phyloP scores from a whole-genome alignment of 2,888 invertebrate species.

The Dendrolimus houi region DNA sequence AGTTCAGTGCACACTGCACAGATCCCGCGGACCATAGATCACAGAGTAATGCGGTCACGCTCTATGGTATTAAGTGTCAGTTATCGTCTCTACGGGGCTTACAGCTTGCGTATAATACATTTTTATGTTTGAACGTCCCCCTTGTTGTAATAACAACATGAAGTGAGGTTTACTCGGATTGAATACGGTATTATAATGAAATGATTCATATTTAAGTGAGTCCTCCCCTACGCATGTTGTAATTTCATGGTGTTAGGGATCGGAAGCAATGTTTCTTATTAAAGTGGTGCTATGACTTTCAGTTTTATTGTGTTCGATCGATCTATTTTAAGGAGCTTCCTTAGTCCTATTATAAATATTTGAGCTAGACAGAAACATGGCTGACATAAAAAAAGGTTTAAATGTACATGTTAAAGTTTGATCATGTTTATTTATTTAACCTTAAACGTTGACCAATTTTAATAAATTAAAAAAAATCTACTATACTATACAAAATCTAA shows the following conservation, averaged over 20 bases:
- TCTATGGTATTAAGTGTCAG: slow-evolving; percentile 74
- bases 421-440: no score
- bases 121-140: slow-evolving; percentile 63
- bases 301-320: slow-evolving; percentile 39
- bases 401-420: no score
- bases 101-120: slow-evolving; percentile 54
- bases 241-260: slow-evolving; percentile 67
- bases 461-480: no score
- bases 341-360: no score
- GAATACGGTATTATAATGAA: slow-evolving; percentile 76
- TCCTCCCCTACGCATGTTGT: slow-evolving; percentile 61
- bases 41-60: slow-evolving; percentile 74
- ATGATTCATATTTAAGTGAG: slow-evolving; percentile 77
- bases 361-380: no score
- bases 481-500: no score
- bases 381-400: no score
- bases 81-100: slow-evolving; percentile 73
- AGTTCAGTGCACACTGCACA: slow-evolving; percentile 16
- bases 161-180: slow-evolving; percentile 74
- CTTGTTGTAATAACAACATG: slow-evolving; percentile 69
- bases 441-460: no score
- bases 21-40: slow-evolving; percentile 67
- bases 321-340: background rate
- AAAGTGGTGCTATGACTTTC: slow-evolving; percentile 66
- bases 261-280: slow-evolving; percentile 73